These are phyloP conservation scores for Acanthoscelides obtectus DNA, from an alignment of 2,888 invertebrate genomes.

Conservation along the genomic window DNA sequence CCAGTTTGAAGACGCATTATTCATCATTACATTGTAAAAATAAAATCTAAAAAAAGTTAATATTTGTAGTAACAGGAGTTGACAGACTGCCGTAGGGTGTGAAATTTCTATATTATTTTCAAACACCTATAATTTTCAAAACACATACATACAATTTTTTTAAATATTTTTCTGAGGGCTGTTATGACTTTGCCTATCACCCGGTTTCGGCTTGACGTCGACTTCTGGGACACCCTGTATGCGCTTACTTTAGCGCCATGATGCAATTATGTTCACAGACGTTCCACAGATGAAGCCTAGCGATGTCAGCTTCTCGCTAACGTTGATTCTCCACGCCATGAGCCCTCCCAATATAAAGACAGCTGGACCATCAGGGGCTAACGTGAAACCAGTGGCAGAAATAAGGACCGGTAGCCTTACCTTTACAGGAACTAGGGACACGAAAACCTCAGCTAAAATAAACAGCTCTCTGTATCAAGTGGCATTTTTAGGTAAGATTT, in stretches of 20 bases:
- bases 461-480: constrained; percentile 79
- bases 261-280: constrained; percentile 54
- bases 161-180: no score
- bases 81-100: no score
- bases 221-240: no score
- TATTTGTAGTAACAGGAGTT: no score
- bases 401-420: constrained; percentile 76
- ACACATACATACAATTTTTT: no score
- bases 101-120: no score
- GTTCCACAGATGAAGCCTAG: constrained; percentile 82
- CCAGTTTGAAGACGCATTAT: no score
- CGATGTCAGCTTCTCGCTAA: constrained; percentile 88
- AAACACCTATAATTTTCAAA: no score
- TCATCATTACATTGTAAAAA: no score
- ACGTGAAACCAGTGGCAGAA: constrained; percentile 64
- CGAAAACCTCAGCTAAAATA: constrained; percentile 70
- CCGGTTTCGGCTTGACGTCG: no score
- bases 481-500: constrained; percentile 62
- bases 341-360: constrained; percentile 72
- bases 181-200: no score
- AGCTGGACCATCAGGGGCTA: constrained; percentile 61
- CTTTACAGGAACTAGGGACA: constrained; percentile 72
- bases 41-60: no score
- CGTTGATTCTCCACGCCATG: constrained; percentile 84
- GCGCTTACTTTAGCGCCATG: background rate